Conservation (phyloP, 2,797 vertebrate species). For the Podargus strigoides region DNA sequence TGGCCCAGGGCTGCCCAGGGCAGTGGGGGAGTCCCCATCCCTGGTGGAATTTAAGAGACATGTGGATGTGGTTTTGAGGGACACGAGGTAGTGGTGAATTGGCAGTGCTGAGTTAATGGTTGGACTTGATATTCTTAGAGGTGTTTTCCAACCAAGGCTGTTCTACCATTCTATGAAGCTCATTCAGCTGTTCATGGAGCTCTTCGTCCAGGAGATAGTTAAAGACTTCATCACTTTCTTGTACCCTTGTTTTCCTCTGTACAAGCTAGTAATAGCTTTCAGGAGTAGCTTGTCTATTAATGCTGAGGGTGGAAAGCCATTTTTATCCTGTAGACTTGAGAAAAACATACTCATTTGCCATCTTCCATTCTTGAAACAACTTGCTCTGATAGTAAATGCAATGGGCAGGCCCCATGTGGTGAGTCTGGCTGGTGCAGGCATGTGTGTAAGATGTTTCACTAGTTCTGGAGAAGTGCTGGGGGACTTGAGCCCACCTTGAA, state of each 20-base stretch:
- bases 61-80: too few relatives aligned
- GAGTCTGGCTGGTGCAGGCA: fast-evolving
- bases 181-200: background rate
- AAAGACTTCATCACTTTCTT: background rate
- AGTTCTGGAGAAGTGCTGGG: background rate
- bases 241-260: background rate
- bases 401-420: background rate
- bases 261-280: background rate
- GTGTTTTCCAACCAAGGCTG: too few relatives aligned
- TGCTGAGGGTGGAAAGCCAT: fast-evolving
- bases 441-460: background rate
- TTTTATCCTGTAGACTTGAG: background rate
- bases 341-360: background rate
- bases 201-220: background rate
- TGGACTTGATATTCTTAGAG: too few relatives aligned
- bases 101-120: too few relatives aligned
- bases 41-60: too few relatives aligned
- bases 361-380: background rate
- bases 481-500: background rate
- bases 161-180: too few relatives aligned
- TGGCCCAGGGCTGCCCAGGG: too few relatives aligned
- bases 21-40: too few relatives aligned
- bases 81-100: too few relatives aligned
- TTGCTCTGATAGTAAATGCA: background rate
- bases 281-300: background rate